Base-by-base conservation (phyloP, 2,888 invertebrate genomes). In the Plagiodera versicolora region DNA sequence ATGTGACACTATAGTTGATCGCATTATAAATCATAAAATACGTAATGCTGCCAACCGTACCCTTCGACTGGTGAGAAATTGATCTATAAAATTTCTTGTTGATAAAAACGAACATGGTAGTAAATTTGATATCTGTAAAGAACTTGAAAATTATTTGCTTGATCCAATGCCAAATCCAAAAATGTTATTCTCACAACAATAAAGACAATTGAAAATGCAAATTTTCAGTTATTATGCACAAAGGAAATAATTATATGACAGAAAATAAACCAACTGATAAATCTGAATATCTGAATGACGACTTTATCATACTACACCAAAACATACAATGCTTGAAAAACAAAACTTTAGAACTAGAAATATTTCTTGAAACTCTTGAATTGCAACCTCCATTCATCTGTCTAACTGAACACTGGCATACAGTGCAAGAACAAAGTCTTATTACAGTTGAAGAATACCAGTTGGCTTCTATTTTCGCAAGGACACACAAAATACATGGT, bases 331-430 rank as follows among this genome's bases (percentile, higher is more conserved):
- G 24, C 5, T 20, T 20, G 48, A 49, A 24, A 49, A 49, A 49
- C 24, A 24, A 49, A 49, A 49, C 48, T n/a, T 49, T 9, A 49
- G 48, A 49, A 49, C 20, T 20, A 49, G 48, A 49, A 49, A 24
- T 49, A 49, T 49, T 49, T 49, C 1, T 11, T 14, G 48, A 49
- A 3, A 19, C 48, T 24, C 16, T 49, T 49, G 48, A 49, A 24
- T 49, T 14, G 1, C 24, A 49, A 24, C 48, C 20, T 8, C 24
- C 48, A 49, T 49, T 49, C 24, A 49, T 49, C n/a, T 49, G 48
- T 49, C 48, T 24, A 24, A 49, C 48, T 11, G 48, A 49, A 24
- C 24, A 49, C 48, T 49, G 48, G 48, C 24, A 49, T 49, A 49
- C 48, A 49, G 24, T 20, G 20, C 48, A 49, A 24, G 48, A 20